Evolutionary conservation across 2,888 invertebrate genomes (phyloP).

Genomic region (Ophion slaviceki): DNA sequence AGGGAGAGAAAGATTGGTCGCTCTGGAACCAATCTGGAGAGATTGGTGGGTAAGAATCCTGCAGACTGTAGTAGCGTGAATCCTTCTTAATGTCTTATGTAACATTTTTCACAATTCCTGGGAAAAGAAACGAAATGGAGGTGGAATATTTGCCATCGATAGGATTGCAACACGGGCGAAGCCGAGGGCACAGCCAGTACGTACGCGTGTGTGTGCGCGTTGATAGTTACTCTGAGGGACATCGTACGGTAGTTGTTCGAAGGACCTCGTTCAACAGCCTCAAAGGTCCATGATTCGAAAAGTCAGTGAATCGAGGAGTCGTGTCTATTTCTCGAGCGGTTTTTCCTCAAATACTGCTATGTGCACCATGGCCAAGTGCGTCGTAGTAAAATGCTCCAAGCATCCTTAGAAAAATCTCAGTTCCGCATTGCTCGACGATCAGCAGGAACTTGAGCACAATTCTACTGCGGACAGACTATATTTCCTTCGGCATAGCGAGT

Average conservation of each 20-base stretch:
- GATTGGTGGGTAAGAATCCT: no score
- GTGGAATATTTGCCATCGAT: not conserved
- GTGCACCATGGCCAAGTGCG: constrained; percentile 66
- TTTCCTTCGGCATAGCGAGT: constrained; percentile 5
- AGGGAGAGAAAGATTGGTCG: no score
- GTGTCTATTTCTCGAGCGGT: not conserved
- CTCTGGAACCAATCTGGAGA: no score
- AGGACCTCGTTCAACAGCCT: constrained; percentile 67
- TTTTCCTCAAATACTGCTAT: constrained; percentile 24
- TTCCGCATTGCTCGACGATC: constrained; percentile 71
- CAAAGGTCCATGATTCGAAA: constrained; percentile 78
- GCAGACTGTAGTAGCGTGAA: not conserved
- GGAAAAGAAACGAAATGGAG: not conserved
- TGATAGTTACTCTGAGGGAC: constrained; percentile 35
- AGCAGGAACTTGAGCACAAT: constrained; percentile 24
- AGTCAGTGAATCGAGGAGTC: constrained; percentile 69
- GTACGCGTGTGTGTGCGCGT: not conserved
- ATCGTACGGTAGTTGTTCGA: constrained; percentile 33
- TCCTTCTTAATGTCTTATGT: not conserved
- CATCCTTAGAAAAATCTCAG: constrained; percentile 55
- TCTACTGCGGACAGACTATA: not conserved
- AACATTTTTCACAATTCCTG: no score
- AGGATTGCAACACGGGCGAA: not conserved
- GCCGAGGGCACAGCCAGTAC: not conserved
- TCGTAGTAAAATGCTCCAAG: constrained; percentile 40